Base-by-base conservation (phyloP, 2,888 invertebrate genomes). In the Zootermopsis nevadensis region DNA sequence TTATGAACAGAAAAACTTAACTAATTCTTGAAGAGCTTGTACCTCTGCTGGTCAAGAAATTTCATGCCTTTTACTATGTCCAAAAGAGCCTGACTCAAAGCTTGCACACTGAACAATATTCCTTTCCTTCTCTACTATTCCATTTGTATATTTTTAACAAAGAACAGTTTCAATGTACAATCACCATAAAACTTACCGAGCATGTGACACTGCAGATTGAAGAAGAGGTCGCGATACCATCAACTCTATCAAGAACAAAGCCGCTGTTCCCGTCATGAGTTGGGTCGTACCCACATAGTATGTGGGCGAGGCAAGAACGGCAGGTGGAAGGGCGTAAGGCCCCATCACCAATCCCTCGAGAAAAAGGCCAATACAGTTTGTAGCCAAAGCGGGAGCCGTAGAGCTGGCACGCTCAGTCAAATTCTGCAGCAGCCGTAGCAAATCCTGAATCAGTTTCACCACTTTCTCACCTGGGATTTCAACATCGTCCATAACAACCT, bases 231-330 rank as follows among this genome's bases (percentile, higher is more conserved):
- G 77, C 12, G 84, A 80, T n/a, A 85, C 31, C 55, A 85, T 53
- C 4, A 83, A 24, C 19, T 82, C 80, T 3, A 83, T 27, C 24
- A 85, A 69, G 19, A 84, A 30, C n/a, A 84, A 48, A 2, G 83
- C 69, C 33, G 85, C 84, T 8, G 83, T 84, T 30, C 84, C 84
- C 24, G 53, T 82, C 84, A 84, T 83, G 38, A 84, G n/a, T 4
- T 38, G 76, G 10, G 66, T n/a, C 8, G 55, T 82, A 22, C 84
- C 84, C n/a, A 82, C 82, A 55, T 80, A 80, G 55, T 83, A 83
- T 4, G 48, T 31, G n/a, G 81, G 60, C 12, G 80, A 80, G 6
- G 80, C 72, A 4, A 85, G 74, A 24, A 84, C 80, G 0, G 35
- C 38, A n/a, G 60, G 4, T 19, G 83, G 83, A 2, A 85, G 60